phyloP scores from a whole-genome alignment of 2,797 vertebrate genomes.

The Gobionotothen gibberifrons region DNA sequence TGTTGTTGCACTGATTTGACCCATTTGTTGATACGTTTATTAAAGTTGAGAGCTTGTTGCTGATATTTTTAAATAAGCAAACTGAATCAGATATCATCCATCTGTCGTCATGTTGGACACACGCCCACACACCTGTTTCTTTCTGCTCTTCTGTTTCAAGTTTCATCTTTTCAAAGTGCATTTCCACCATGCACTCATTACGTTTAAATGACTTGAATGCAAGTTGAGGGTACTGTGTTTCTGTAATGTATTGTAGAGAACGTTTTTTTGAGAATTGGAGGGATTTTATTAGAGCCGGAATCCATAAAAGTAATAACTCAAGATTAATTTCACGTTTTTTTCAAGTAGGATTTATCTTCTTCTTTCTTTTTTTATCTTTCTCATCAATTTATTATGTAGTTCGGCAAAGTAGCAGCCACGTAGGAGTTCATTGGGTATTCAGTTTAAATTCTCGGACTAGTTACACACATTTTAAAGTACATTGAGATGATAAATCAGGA shows the following conservation, averaged over 20 bases:
- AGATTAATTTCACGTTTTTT: conserved; percentile 37
- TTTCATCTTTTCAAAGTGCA: conserved; percentile 18
- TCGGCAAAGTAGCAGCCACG: conserved; percentile 16
- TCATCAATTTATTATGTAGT: conserved; percentile 12
- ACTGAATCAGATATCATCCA: conserved; percentile 27
- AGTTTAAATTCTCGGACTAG: conserved; percentile 4
- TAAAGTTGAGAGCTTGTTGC: conserved; percentile 29
- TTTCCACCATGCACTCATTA: conserved; percentile 12
- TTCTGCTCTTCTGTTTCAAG: conserved; percentile 3
- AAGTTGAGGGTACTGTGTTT: neutral
- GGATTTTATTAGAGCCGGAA: conserved; percentile 21
- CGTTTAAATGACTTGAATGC: neutral
- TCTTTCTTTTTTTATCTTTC: conserved; percentile 15
- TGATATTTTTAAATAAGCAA: conserved; percentile 11
- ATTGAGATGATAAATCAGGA: conserved; percentile 23
- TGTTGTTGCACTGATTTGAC: conserved; percentile 22
- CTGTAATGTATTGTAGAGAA: neutral
- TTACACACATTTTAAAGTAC: conserved; percentile 2
- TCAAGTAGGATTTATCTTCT: neutral
- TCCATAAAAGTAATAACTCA: conserved; percentile 35
- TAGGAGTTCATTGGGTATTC: conserved; percentile 24
- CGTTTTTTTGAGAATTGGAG: conserved; percentile 19
- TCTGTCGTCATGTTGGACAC: conserved; percentile 6
- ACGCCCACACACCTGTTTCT: neutral
- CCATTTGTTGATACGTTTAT: conserved; percentile 41